Conservation (phyloP, 2,888 invertebrate species). For the Dexiosoma caninum region DNA sequence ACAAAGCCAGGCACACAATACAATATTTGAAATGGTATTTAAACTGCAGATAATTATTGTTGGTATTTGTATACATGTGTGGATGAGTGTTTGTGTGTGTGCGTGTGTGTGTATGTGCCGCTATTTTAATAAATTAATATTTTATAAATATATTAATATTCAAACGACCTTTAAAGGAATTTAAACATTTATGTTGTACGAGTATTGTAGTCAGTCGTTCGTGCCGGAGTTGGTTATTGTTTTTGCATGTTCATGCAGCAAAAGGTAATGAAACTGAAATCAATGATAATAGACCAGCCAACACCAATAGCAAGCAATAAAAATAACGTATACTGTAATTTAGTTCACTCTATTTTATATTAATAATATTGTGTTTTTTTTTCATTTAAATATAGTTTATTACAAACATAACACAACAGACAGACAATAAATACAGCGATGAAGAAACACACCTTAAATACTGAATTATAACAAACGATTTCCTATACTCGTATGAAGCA, state of each 20-base stretch:
- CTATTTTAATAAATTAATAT: background rate
- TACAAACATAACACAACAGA: constrained; percentile 47
- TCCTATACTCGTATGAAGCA: constrained; percentile 38
- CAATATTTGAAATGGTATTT: background rate
- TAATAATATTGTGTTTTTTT: background rate
- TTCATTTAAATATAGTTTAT: constrained; percentile 57
- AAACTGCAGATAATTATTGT: background rate
- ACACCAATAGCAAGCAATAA: constrained; percentile 24
- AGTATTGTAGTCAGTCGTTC: background rate
- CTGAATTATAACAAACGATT: constrained; percentile 43
- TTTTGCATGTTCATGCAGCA: constrained; percentile 21
- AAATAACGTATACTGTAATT: constrained; percentile 33
- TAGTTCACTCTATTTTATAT: constrained; percentile 2
- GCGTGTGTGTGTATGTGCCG: background rate
- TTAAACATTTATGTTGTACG: constrained; percentile 55
- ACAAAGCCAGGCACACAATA: background rate
- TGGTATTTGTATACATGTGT: background rate
- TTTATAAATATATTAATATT: constrained; percentile 20
- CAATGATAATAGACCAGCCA: constrained; percentile 51
- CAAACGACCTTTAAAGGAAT: constrained; percentile 66
- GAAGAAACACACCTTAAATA: constrained; percentile 64
- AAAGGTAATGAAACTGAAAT: constrained; percentile 60
- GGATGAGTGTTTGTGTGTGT: too few species aligned
- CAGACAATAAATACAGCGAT: too few species aligned
- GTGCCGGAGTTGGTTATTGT: background rate